phyloP scores from a whole-genome alignment of 2,113 vertebrate species.

The Forbesichthys agassizii region DNA sequence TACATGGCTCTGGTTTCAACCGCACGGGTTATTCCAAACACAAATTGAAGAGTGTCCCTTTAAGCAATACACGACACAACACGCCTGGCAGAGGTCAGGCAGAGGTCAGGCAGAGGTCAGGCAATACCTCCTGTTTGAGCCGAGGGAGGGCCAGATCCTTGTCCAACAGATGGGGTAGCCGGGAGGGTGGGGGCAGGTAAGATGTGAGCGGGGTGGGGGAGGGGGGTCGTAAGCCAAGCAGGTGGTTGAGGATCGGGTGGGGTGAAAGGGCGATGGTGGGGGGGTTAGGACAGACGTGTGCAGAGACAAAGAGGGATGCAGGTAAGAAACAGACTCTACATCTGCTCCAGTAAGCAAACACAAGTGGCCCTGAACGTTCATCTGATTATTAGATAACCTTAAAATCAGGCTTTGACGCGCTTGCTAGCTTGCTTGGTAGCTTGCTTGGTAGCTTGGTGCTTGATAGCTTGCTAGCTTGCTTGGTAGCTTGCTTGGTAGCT shows the following conservation, averaged over 20 bases:
- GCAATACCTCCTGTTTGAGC: conserved; percentile 98
- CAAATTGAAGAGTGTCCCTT: conserved; percentile 1
- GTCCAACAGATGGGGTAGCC: conserved; percentile 85
- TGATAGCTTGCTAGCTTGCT: too few species aligned
- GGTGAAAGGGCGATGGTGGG: background rate
- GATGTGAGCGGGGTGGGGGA: conserved; percentile 49
- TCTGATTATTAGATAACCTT: too few species aligned
- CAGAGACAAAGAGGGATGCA: conserved; percentile 77
- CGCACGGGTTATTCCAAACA: background rate
- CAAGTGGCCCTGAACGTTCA: too few species aligned
- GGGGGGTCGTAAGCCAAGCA: conserved; percentile 11
- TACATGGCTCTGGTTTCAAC: too few species aligned
- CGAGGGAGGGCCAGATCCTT: conserved; percentile 88
- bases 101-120: conserved; percentile 42
- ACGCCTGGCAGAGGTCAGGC: conserved; percentile 46
- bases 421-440: too few species aligned
- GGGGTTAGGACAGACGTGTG: conserved; percentile 51
- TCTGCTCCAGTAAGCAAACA: conserved; percentile 45
- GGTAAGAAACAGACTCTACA: conserved; percentile 66
- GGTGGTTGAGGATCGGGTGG: conserved; percentile 43
- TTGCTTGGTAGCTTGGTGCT: too few species aligned
- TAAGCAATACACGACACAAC: conserved; percentile 22
- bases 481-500: too few species aligned
- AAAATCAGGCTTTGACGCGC: too few species aligned
- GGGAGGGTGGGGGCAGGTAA: conserved; percentile 44